Percentiles rank a stretch among this genome's conserved stretches.
Conservation (phyloP, 2,888 invertebrate genomes). For the Ernsta delagoae region DNA sequence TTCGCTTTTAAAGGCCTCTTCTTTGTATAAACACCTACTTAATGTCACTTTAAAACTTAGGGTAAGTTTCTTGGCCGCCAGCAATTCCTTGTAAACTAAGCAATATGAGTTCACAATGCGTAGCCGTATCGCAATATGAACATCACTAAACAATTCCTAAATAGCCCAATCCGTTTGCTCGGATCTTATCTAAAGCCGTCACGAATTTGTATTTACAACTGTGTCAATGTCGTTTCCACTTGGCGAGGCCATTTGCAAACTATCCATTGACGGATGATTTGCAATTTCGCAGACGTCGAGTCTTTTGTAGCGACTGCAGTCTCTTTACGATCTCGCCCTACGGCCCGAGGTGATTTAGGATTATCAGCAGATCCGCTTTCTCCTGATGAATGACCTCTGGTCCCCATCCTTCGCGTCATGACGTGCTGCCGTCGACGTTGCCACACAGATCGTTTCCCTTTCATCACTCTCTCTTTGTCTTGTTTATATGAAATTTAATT, state of each 20-base stretch:
- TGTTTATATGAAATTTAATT: conserved; percentile 67
- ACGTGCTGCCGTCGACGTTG: conserved; percentile 49
- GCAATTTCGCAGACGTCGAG: conserved; percentile 55
- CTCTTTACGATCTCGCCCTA: conserved; percentile 56
- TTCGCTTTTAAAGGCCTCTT: conserved; percentile 13
- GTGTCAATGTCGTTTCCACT: conserved; percentile 58
- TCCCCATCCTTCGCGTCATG: conserved; percentile 62
- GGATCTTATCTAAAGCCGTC: conserved; percentile 31
- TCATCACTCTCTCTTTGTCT: conserved; percentile 65
- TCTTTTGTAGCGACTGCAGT: conserved; percentile 42
- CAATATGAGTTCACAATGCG: background rate
- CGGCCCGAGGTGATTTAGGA: conserved; percentile 69
- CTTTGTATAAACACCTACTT: background rate
- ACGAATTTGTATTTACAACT: conserved; percentile 48
- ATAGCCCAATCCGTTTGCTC: conserved; percentile 19
- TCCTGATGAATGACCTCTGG: conserved; percentile 71
- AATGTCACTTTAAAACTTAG: background rate
- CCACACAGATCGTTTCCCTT: conserved; percentile 72
- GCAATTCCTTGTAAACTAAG: background rate
- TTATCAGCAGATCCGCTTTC: conserved; percentile 71
- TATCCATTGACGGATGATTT: conserved; percentile 61
- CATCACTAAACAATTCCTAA: conserved; percentile 14
- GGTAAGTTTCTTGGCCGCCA: background rate
- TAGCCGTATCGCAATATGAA: background rate
- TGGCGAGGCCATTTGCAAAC: conserved; percentile 58